Evolutionary conservation across 2,113 vertebrate genomes (phyloP).

Genomic region (Zosterops borbonicus): DNA sequence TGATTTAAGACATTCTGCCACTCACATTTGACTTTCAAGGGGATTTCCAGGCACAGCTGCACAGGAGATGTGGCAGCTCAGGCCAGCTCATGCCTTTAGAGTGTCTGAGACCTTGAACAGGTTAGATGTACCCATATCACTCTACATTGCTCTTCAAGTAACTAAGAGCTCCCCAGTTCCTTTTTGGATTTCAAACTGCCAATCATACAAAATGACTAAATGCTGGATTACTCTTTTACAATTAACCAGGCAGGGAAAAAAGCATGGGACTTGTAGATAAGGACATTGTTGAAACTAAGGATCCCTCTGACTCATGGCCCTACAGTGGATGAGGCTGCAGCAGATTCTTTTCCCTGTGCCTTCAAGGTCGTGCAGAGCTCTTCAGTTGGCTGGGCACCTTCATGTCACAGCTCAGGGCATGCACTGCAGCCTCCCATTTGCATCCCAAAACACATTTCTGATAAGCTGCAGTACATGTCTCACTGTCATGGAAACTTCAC

Average conservation of each 20-base stretch:
- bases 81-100: background rate
- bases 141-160: background rate
- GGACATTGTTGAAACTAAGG: background rate
- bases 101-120: background rate
- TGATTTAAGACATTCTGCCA: background rate
- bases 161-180: background rate
- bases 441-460: background rate
- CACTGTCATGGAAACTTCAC: background rate
- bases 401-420: background rate
- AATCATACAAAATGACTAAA: background rate
- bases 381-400: background rate
- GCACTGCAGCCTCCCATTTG: accelerated
- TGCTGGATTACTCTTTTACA: background rate
- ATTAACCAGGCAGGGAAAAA: background rate
- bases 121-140: background rate
- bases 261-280: background rate
- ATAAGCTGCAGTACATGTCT: background rate
- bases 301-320: accelerated
- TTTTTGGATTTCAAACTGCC: background rate
- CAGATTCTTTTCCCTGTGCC: background rate
- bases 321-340: background rate
- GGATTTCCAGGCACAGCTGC: background rate
- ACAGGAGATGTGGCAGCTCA: background rate
- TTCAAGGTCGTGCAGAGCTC: background rate
- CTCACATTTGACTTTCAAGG: background rate